Base-by-base conservation (phyloP, 2,888 invertebrate species). In the Tanytarsus gracilentus region DNA sequence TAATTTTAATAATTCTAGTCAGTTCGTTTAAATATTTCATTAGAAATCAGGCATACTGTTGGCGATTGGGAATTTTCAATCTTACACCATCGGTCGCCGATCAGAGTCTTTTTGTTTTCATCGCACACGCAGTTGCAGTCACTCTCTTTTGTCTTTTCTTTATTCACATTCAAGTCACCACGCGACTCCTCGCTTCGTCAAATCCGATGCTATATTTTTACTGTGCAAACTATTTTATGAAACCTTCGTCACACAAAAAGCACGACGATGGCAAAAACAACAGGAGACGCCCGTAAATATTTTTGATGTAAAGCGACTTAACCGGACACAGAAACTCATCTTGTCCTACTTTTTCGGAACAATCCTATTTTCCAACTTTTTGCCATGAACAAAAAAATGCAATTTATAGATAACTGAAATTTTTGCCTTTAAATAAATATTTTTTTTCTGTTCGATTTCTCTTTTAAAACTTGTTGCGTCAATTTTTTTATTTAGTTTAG, bases 101-200 rank as follows among this genome's bases (percentile, higher is more conserved):
- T 53, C 62, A 66, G 50, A 67, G 69, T 64, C 76, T 82, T 69
- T 83, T 84, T 74, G 83, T 83, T 11, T 90, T 86, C 74, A 73
- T 86, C 44, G 72, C 86, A 16, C 95, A 97, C 75, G 80, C 83
- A 48, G 67, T 84, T 26, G 79, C 84, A 68, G 76, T 96, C 58
- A 79, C 85, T 11, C 59, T 86, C 40, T 87, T 92, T 72, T 89
- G 88, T 68, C 75, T 86, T 61, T 73, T 88, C 23, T 91, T 84
- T 75, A 84, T 94, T 62, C 93, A 97, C 72, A 85, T 96, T 65
- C 95, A 97, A 83, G 89, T 96, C 2, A 82, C 88, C 16, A 96
- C 95, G 1, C 79, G 96, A 66, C 76, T 96, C 63, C 69, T 96
- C 64, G 84, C 85, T 60, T 94, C 94, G 1, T 85, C 92, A 9